Evolutionary conservation across 2,888 invertebrate species (phyloP), one percentile per base, ranked within the genome.

Genomic region (Ctena decussata): DNA sequence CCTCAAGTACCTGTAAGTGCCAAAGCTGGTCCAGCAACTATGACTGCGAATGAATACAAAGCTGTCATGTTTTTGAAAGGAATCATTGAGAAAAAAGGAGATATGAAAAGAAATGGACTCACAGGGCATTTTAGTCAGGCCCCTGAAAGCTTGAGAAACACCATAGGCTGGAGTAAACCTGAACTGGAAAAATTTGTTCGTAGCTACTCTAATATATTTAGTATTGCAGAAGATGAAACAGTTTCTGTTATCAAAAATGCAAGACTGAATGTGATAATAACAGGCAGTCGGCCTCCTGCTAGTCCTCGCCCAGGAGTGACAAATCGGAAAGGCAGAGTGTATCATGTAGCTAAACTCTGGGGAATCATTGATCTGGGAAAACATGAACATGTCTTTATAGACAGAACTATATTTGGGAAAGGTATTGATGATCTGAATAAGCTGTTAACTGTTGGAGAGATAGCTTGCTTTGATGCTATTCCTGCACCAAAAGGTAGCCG

Each of bases 361-460:
- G 95, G 96, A 35, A 96, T 96, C 70, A 94, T 96, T 49, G 96
- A 96, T 88, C 91, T 96, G n/a, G 96, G 96, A 2, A 94, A 94
- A 82, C 96, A 96, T 91, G 96, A 96, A 87, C 96, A 96, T 89
- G 96, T 96, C 21, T 96, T 96, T 84, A 96, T 96, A 82, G 96
- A 96, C 84, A 92, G 95, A 78, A 95, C 95, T 32, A 96, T 96
- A 84, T 94, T 95, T 86, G 92, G 93, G 3, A 93, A 94, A 78
- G 91, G 92, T 35, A 92, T 95, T 80, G 96, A 96, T 87, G 96
- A 96, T 89, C 90, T 96, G 77, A 94, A 94, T 87, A 95, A 94
- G 84, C 88, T 95, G 69, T 93, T 95, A 74, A 93, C 93, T 76
- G 92, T 96, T 24, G 95, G 95, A 12, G 96, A 96, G 81, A 92